These are phyloP conservation scores for Cyanoderma ruficeps DNA, from an alignment of 2,113 vertebrate species.

Conservation along the genomic window DNA sequence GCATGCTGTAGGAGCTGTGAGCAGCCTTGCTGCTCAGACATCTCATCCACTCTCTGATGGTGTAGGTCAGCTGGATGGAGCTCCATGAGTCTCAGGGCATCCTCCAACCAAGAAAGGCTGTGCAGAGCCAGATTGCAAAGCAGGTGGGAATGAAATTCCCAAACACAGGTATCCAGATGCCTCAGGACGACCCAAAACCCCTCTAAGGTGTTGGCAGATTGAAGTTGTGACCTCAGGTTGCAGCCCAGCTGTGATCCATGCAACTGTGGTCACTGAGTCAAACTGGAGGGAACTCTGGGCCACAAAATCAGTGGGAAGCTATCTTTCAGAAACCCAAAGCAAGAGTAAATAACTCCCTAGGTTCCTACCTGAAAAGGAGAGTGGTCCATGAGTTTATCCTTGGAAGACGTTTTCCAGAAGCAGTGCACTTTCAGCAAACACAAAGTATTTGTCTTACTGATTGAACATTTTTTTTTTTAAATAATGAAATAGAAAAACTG, in stretches of 20 bases:
- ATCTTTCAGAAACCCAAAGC: background rate
- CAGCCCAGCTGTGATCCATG: fast-evolving
- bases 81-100: fast-evolving
- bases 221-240: background rate
- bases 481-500: background rate
- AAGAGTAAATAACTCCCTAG: background rate
- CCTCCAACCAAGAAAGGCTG: fast-evolving
- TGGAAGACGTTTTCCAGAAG: background rate
- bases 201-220: background rate
- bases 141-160: background rate
- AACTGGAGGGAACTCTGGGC: background rate
- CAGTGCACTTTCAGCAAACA: background rate
- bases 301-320: background rate
- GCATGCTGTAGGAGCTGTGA: fast-evolving
- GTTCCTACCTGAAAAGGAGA: background rate
- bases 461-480: background rate
- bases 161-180: background rate
- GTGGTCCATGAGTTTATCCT: background rate
- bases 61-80: background rate
- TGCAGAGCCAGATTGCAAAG: background rate
- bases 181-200: background rate
- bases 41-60: fast-evolving
- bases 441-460: background rate
- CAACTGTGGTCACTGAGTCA: background rate
- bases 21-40: background rate